These are phyloP conservation scores for Beroe ovata DNA, from an alignment of 37 sponge, comb jelly and placozoan species.

Conservation along the genomic window DNA sequence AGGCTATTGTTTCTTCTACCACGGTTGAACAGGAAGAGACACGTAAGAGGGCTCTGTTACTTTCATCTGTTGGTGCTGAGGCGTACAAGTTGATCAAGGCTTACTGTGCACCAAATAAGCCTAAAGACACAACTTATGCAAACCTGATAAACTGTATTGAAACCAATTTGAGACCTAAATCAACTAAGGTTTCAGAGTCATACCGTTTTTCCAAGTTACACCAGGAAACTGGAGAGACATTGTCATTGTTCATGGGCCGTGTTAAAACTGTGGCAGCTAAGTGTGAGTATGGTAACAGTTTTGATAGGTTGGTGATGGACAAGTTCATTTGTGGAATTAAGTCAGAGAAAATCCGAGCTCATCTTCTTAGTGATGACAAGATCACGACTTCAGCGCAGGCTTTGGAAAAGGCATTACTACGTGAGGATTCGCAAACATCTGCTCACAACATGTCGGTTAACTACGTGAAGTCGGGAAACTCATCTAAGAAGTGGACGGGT, in stretches of 20 bases:
- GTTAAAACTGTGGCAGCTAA: neutral
- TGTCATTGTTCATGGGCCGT: neutral
- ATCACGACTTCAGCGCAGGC: neutral
- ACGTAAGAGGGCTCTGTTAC: neutral
- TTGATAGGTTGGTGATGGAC: constrained; percentile 12
- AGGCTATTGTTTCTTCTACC: neutral
- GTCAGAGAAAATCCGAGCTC: neutral
- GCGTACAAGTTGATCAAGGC: constrained; percentile 6
- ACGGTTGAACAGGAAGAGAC: neutral
- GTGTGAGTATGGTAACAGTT: neutral
- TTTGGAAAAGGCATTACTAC: neutral
- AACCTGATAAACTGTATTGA: neutral
- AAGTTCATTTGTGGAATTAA: neutral
- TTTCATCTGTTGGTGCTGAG: neutral
- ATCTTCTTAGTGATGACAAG: neutral
- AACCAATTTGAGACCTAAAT: neutral
- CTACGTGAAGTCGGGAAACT: neutral
- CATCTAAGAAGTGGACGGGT: neutral
- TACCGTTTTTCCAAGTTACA: neutral
- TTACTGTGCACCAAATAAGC: constrained; percentile 8
- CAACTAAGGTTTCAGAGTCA: neutral
- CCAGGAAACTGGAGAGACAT: neutral
- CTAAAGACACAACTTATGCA: neutral
- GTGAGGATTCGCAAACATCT: neutral
- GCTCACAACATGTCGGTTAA: constrained; percentile 9